Evolutionary conservation across 2,888 invertebrate genomes (phyloP).

Genomic region (Nomada fabriciana): DNA sequence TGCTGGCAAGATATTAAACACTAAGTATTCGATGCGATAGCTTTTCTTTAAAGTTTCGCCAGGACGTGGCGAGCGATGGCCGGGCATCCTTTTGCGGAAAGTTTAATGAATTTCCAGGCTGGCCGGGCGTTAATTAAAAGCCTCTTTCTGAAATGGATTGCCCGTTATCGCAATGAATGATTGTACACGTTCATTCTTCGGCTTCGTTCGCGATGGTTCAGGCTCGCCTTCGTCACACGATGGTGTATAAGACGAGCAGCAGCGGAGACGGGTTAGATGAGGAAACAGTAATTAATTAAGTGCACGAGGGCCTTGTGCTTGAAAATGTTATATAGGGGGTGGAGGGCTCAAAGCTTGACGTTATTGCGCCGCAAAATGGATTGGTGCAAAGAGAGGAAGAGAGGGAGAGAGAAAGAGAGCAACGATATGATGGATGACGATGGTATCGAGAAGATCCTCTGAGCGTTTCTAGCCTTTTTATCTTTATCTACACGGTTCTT

Average conservation of each 20-base stretch:
- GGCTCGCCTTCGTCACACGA: slow-evolving; percentile 1
- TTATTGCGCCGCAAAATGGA: slow-evolving; percentile 73
- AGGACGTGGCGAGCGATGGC: neutral
- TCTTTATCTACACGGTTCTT: slow-evolving; percentile 40
- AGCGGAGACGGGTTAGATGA: neutral
- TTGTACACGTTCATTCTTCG: slow-evolving; percentile 61
- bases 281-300: slow-evolving; percentile 77
- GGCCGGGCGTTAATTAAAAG: slow-evolving; percentile 64
- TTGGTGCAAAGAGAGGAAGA: slow-evolving; percentile 30
- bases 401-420: slow-evolving; percentile 52
- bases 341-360: slow-evolving; percentile 62
- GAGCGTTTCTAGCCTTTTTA: slow-evolving; percentile 33
- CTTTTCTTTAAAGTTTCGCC: slow-evolving; percentile 43
- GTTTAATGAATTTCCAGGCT: slow-evolving; percentile 56
- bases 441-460: slow-evolving; percentile 50
- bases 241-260: slow-evolving; percentile 19
- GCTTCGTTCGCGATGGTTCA: neutral
- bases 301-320: slow-evolving; percentile 68
- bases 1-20: slow-evolving; percentile 45
- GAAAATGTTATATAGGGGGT: slow-evolving; percentile 66
- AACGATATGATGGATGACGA: slow-evolving; percentile 73
- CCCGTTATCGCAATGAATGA: slow-evolving; percentile 60
- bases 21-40: slow-evolving; percentile 39
- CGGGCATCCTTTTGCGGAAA: slow-evolving; percentile 27
- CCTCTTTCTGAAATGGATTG: slow-evolving; percentile 59